Evolutionary conservation across 2,113 vertebrate species (phyloP).

Genomic region (Gasterosteus aculeatus): DNA sequence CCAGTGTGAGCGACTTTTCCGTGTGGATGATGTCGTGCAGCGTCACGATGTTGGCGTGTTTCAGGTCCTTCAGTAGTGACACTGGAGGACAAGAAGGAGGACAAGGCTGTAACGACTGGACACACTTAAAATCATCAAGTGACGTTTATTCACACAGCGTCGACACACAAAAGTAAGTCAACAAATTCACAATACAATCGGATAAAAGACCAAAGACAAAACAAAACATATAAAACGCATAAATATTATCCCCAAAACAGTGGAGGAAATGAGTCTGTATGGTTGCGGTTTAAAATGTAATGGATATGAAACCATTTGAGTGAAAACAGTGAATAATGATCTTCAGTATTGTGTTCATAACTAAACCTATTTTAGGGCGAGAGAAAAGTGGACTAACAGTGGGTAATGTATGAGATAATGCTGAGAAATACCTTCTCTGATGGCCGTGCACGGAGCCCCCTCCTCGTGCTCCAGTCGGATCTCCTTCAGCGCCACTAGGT

Average conservation of each 20-base stretch:
- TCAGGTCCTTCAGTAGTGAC: constrained; percentile 95
- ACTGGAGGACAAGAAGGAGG: constrained; percentile 75
- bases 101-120: neutral
- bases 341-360: neutral
- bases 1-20: constrained; percentile 95
- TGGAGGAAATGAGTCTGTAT: neutral
- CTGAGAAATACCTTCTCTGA: constrained; percentile 89
- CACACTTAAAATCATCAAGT: neutral
- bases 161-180: too few species aligned
- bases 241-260: neutral
- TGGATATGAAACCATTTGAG: neutral
- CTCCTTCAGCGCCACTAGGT: constrained; percentile 95
- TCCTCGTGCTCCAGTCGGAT: constrained; percentile 95
- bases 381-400: neutral
- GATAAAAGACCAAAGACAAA: too few species aligned
- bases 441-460: constrained; percentile 93
- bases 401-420: neutral
- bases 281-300: neutral
- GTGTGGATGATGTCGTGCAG: constrained; percentile 97
- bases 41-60: constrained; percentile 97
- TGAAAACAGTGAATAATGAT: neutral
- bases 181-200: too few species aligned
- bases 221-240: too few species aligned
- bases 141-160: neutral
- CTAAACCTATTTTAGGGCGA: neutral